Evolutionary conservation across 2,797 vertebrate genomes (phyloP).

Genomic region (Chaenodraco wilsoni): DNA sequence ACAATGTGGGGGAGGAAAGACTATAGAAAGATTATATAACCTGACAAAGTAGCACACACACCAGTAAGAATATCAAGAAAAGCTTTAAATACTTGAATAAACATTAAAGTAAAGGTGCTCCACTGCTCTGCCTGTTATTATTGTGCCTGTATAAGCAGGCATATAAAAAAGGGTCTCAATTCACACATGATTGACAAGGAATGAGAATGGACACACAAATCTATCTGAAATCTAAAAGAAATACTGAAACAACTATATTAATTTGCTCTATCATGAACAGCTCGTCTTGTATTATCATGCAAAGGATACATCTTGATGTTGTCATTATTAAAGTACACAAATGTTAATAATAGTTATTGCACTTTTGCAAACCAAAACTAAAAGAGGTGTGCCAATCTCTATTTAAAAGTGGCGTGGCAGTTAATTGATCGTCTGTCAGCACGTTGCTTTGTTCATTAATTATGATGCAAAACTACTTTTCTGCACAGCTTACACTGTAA

Average conservation of each 20-base stretch:
- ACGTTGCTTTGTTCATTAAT: background rate
- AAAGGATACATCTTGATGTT: background rate
- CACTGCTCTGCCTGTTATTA: background rate
- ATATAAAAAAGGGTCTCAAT: background rate
- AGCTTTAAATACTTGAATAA: background rate
- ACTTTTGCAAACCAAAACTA: background rate
- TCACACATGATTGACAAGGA: background rate
- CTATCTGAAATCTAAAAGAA: background rate
- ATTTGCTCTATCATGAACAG: background rate
- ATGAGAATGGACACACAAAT: too few relatives aligned
- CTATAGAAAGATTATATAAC: background rate
- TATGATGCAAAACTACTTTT: background rate
- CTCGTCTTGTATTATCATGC: background rate
- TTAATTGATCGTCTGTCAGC: background rate
- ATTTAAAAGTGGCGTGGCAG: background rate
- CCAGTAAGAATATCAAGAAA: background rate
- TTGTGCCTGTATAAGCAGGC: slow-evolving; percentile 1
- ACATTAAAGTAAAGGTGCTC: background rate
- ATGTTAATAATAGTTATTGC: background rate
- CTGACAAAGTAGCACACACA: background rate
- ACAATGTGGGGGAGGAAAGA: background rate
- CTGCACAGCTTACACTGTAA: background rate
- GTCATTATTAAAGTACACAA: background rate
- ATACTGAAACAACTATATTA: background rate
- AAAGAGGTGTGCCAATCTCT: background rate